phyloP scores from a whole-genome alignment of 2,888 invertebrate genomes.

The Sesia apiformis region DNA sequence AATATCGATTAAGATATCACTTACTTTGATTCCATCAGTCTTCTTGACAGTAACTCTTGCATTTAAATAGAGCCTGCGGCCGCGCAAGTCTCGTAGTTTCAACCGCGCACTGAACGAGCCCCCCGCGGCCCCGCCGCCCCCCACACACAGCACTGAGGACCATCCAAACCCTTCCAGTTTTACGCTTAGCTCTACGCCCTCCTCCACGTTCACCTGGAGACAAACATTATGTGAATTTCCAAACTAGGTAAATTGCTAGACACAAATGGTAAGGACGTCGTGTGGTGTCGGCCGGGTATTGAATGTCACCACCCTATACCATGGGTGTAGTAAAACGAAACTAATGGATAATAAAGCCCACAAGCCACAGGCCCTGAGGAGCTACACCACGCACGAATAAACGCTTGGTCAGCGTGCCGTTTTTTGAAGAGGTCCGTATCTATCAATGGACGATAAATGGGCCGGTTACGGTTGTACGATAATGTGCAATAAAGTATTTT shows the following conservation, averaged over 20 bases:
- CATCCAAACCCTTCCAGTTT: constrained; percentile 89
- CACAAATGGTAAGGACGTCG: neutral
- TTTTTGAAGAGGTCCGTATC: too few relatives aligned
- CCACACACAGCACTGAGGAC: constrained; percentile 77
- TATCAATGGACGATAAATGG: too few relatives aligned
- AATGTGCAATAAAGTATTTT: too few relatives aligned
- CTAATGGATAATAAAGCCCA: too few relatives aligned
- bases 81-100: constrained; percentile 82
- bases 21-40: constrained; percentile 67
- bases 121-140: constrained; percentile 38
- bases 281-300: too few relatives aligned
- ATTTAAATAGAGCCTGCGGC: constrained; percentile 83
- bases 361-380: too few relatives aligned
- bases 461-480: too few relatives aligned
- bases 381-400: too few relatives aligned
- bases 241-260: neutral
- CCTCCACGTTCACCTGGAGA: constrained; percentile 79
- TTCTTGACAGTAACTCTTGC: constrained; percentile 71
- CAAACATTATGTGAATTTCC: too few relatives aligned
- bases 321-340: too few relatives aligned
- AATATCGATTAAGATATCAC: neutral
- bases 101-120: constrained; percentile 78
- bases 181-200: constrained; percentile 82
- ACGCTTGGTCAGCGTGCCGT: too few relatives aligned
- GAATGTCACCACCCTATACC: too few relatives aligned